These are phyloP conservation scores for Hedychridium roseum DNA, from an alignment of 2,888 invertebrate genomes.

Conservation along the genomic window DNA sequence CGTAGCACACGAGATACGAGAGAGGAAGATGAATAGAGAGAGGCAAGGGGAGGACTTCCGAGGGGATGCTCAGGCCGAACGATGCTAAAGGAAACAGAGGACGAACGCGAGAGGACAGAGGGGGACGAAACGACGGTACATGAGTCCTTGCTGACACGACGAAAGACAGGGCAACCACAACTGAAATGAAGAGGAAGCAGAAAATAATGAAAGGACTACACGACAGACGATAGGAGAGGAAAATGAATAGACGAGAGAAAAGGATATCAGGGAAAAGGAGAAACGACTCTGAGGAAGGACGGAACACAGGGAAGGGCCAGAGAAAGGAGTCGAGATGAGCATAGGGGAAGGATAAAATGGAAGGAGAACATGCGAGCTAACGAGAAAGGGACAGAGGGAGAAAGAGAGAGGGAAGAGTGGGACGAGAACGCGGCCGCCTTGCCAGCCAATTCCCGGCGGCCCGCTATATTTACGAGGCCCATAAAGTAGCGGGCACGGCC, in stretches of 20 bases:
- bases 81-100: slow-evolving; percentile 12
- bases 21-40: slow-evolving; percentile 14
- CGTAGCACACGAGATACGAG: slow-evolving; percentile 28
- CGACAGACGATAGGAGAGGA: too few relatives aligned
- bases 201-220: too few relatives aligned
- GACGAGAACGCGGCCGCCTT: slow-evolving; percentile 54
- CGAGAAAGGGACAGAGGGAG: slow-evolving; percentile 3
- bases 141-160: too few relatives aligned
- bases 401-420: slow-evolving; percentile 19
- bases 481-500: slow-evolving; percentile 62
- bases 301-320: too few relatives aligned
- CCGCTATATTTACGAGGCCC: slow-evolving; percentile 63
- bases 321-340: background rate
- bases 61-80: slow-evolving; percentile 3
- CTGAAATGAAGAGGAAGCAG: too few relatives aligned
- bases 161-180: too few relatives aligned
- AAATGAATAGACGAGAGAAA: too few relatives aligned
- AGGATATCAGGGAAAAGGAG: too few relatives aligned
- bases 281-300: too few relatives aligned
- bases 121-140: slow-evolving; percentile 7
- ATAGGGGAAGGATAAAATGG: slow-evolving; percentile 3
- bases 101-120: slow-evolving; percentile 6
- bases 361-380: slow-evolving; percentile 9
- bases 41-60: slow-evolving; percentile 2
- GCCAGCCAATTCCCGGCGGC: slow-evolving; percentile 62